Evolutionary conservation across 2,888 invertebrate genomes (phyloP), one percentile per base, ranked within the genome.

Genomic region (Mellilla xanthometata): DNA sequence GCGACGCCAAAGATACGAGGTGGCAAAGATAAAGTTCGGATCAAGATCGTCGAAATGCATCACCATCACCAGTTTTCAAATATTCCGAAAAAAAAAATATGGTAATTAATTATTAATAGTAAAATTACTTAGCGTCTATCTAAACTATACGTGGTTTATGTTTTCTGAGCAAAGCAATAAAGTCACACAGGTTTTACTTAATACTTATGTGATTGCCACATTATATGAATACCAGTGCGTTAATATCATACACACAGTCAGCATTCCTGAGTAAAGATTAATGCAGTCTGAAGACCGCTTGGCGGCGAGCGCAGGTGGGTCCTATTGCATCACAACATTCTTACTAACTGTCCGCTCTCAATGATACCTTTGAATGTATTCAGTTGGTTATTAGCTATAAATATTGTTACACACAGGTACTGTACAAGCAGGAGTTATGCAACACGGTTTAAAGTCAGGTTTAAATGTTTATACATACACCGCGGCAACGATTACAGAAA

Each of bases 281-380:
- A 48, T 39, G 24, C 15, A 28, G 33, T 23, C 46, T 29, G 68
- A 81, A 83, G 84, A 83, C 81, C 62, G 84, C 80, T 71, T 79
- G 84, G 81, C 85, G 76, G 66, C 80, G 58, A 60, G 69, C 73
- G 68, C 76, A 68, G 70, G 81, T 81, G 81, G 68, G 70, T 53
- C 57, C 44, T 52, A 63, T 83, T 81, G 75, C 80, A 72, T 75
- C 75, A 75, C 59, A 65, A 65, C 79, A 79, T 78, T 76, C 78
- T 72, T 51, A 44, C 49, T 57, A 45, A 43, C 40, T 48, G 49
- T 35, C 49, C 46, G 35, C 40, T 27, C 39, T 35, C 48, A 45
- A 44, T 28, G 36, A 39, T 41, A 46, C 45, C 30, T 26, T 47
- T 48, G 45, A 55, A 55, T 53, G 52, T 50, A 48, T 49, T 53